Evolutionary conservation across 2,888 invertebrate genomes (phyloP).

Genomic region (Penaeus monodon): DNA sequence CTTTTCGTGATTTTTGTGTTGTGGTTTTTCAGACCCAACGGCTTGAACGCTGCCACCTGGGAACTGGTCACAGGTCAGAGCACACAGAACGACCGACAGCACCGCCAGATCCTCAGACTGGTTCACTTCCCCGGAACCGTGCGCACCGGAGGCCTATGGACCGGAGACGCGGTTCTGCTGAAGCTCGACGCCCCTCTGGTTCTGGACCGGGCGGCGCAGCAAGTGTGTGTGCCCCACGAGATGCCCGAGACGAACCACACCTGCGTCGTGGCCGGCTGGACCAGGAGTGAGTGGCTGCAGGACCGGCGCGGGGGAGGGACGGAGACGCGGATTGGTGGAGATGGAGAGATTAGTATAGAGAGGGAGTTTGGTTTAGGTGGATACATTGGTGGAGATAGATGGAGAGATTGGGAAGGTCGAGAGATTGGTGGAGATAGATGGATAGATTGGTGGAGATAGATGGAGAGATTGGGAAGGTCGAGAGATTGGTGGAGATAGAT

Average conservation of each 20-base stretch:
- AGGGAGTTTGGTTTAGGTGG: too few relatives aligned
- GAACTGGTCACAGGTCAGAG: constrained; percentile 32
- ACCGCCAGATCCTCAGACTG: constrained; percentile 32
- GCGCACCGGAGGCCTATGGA: constrained; percentile 46
- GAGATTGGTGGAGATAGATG: too few relatives aligned
- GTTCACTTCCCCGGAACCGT: constrained; percentile 38
- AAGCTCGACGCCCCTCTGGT: constrained; percentile 25
- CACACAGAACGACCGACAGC: constrained; percentile 5
- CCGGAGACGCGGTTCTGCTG: constrained; percentile 47
- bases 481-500: too few relatives aligned
- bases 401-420: too few relatives aligned
- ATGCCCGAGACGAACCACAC: constrained; percentile 17
- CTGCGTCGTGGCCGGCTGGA: constrained; percentile 52
- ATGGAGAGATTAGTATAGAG: too few relatives aligned
- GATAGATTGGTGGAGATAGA: too few relatives aligned
- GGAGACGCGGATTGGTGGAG: too few relatives aligned
- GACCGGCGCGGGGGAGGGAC: too few relatives aligned
- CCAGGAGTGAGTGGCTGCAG: background rate
- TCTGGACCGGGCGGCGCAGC: constrained; percentile 27
- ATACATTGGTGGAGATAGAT: too few relatives aligned
- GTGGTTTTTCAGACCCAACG: constrained; percentile 14
- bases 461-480: too few relatives aligned
- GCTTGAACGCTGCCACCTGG: constrained; percentile 35
- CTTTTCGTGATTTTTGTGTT: too few relatives aligned
- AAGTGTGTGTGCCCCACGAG: constrained; percentile 37